Evolutionary conservation across 1,140 invertebrate species (phyloP), one percentile per base, ranked within the genome.

Genomic region (Globodera rostochiensis): DNA sequence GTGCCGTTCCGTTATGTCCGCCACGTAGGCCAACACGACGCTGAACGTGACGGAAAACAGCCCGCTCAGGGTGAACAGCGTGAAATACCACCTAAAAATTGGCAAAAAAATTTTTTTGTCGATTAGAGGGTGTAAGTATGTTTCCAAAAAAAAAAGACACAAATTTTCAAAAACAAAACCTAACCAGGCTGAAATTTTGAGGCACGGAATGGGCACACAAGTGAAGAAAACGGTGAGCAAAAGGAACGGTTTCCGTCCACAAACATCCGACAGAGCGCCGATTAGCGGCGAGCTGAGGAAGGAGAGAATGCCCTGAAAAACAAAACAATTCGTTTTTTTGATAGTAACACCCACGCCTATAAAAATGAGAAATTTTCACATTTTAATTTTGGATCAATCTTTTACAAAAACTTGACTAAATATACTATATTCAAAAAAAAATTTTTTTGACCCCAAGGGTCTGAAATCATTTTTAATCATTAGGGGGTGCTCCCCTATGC

Each of bases 191-290:
- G 98, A 98, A 88, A 99, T 94, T 89, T 95, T 96, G 95, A 99
- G 98, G 75, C 99, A 92, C 75, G 97, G 97, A 90, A 99, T 99
- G 64, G 98, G 98, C 82, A 95, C 94, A 92, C 97, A 99, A 6
- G 98, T 99, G 91, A 98, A 99, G 91, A 98, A 97, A 84, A 99
- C 97, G 74, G 98, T 99, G 84, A 99, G 94, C 80, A 99, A 92
- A 76, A 99, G 93, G 91, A 99, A 99, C 90, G 97, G 94, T 91
- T 99, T 99, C 85, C 97, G 92, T 67, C 97, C 97, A 95, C 96
- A 98, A 53, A 98, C 94, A 91, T 99, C 97, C 11, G 96, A 98
- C 53, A 98, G 91, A 6, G 96, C 96, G 80, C 97, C 97, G 84
- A 99, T 96, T 83, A 98, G 91, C 21, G 97, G 97, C 74, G 97